These are phyloP conservation scores for Agapornis canus DNA, from an alignment of 2,797 vertebrate genomes.

Conservation along the genomic window DNA sequence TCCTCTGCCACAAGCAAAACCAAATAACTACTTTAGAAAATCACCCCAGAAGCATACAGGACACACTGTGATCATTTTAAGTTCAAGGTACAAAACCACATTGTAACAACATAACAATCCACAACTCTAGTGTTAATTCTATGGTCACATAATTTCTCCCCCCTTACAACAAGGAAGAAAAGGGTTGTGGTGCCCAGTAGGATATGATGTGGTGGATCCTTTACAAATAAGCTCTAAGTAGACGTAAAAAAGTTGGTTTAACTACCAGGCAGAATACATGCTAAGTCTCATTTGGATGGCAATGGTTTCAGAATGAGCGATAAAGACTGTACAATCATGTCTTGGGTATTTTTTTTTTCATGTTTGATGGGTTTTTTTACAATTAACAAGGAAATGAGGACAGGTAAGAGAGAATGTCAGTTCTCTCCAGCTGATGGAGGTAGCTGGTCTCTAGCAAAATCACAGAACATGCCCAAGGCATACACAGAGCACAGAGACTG, in stretches of 20 bases:
- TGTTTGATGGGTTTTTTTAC: background rate
- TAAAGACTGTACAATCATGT: background rate
- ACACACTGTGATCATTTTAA: background rate
- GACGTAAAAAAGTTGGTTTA: background rate
- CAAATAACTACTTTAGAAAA: background rate
- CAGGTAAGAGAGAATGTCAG: background rate
- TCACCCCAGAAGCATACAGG: background rate
- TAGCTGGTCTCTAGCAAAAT: background rate
- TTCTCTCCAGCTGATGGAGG: background rate
- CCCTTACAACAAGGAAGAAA: background rate
- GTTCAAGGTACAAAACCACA: background rate
- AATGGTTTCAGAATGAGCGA: background rate
- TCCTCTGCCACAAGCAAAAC: background rate
- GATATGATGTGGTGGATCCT: background rate
- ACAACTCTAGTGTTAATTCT: background rate
- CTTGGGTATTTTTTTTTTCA: background rate
- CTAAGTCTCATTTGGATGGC: background rate
- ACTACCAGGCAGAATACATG: background rate
- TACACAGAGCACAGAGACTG: background rate
- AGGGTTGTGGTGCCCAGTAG: background rate
- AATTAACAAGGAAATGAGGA: background rate
- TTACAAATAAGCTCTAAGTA: background rate
- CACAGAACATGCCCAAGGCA: background rate
- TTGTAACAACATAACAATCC: background rate
- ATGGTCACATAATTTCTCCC: fast-evolving